Conservation (phyloP, 2,113 vertebrate genomes). For the Pristiophorus japonicus region DNA sequence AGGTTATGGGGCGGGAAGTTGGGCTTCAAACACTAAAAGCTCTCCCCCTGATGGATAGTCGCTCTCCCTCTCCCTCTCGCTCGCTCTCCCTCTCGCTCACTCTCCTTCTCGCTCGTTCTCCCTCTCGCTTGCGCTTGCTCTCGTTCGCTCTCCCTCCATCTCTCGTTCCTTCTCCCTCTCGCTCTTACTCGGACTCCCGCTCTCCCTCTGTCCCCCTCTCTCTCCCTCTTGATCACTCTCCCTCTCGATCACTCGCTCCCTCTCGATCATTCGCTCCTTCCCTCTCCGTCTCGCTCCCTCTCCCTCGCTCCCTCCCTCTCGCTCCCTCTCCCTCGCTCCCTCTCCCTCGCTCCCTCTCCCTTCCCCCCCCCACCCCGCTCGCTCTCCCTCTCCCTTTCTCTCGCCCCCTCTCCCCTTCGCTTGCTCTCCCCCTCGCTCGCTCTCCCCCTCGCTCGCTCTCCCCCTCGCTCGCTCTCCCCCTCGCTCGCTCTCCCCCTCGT, state of each 20-base stretch:
- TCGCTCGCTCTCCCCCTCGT: no score
- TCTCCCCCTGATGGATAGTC: background rate
- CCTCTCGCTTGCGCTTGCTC: no score
- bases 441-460: background rate
- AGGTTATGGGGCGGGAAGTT: background rate
- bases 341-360: background rate
- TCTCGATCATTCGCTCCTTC: no score
- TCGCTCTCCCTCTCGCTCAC: slow-evolving; percentile 7
- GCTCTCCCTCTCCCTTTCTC: slow-evolving; percentile 20
- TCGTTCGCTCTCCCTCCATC: slow-evolving; percentile 32
- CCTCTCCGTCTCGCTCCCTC: slow-evolving; percentile 10
- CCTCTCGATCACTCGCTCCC: no score
- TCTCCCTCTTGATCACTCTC: background rate
- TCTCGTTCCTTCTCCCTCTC: background rate
- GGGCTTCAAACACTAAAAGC: no score
- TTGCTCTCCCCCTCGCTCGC: no score
- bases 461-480: background rate
- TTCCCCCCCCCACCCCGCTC: no score
- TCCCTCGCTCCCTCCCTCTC: background rate
- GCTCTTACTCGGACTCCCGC: no score
- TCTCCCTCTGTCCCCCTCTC: slow-evolving; percentile 19
- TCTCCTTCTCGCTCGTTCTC: background rate
- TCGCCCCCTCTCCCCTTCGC: no score
- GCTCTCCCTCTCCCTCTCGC: slow-evolving; percentile 21
- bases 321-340: slow-evolving; percentile 6